Base-by-base conservation (phyloP, 2,113 vertebrate genomes). In the Hipposideros armiger region DNA sequence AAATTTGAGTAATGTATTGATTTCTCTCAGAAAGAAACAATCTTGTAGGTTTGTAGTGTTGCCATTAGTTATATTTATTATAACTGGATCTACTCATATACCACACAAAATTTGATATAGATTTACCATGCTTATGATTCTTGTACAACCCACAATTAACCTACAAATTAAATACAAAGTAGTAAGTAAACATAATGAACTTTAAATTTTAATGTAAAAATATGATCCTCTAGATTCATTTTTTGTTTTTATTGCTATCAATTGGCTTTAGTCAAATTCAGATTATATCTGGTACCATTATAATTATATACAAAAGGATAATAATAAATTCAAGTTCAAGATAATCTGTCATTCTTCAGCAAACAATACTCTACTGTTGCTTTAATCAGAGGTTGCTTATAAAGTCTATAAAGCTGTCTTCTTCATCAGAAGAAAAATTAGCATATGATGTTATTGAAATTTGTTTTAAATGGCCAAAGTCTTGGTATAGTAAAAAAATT, bases 131-230 rank as follows among this genome's bases (percentile, higher is more conserved):
- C 15, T 89, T 64, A 67, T 50, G 13, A 20, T n/a, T 56, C 3
- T 24, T 32, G 32, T n/a, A 66, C 8, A 94, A 62, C 4, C 16
- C 42, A 67, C 77, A 69, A 56, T 10, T 1, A 87, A 83, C 14
- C 40, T 89, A 40, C 3, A 36, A 80, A 81, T 92, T 86, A 50
- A 89, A 94, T 90, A 58, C 11, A 76, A 94, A 62, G 88, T 80
- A 60, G 52, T 60, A 81, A 87, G 67, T 69, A 87, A 76, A 36
- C 2, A 50, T 52, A 36, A 60, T 81, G 14, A 73, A 66, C 16
- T 87, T 93, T 40, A 64, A 60, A 87, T 64, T 96, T 93, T 81
- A 45, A 47, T 66, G 11, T 89, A 70, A 56, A 64, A 92, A 73
- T 45, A 36, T 45, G 2, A 3, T 52, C 32, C 22, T 45, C 64